phyloP scores from a whole-genome alignment of 30 jellyfish, hydroid and myxozoan species.

The Aurelia sp. region DNA sequence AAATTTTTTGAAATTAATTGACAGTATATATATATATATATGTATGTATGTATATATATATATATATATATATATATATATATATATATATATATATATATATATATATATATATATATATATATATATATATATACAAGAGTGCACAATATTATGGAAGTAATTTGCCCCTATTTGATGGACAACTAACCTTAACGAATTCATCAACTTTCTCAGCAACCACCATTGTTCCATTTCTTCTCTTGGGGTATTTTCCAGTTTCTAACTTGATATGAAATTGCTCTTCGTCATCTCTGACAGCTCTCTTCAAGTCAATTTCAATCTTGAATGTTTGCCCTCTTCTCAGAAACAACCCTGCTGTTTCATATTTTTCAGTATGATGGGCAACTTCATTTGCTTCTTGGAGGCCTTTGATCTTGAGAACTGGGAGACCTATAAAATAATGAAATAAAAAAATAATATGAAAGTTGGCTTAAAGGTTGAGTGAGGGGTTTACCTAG shows the following conservation, averaged over 20 bases:
- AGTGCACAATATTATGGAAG: no score
- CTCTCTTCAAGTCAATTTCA: constrained; percentile 33
- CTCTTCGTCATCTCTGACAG: constrained; percentile 40
- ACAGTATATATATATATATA: no score
- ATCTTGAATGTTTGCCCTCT: constrained; percentile 74
- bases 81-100: no score
- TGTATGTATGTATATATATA: no score
- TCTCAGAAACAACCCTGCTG: constrained; percentile 64
- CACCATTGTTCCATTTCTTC: constrained; percentile 62
- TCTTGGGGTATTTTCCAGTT: constrained; percentile 73
- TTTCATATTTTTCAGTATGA: constrained; percentile 64
- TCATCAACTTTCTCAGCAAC: constrained; percentile 35
- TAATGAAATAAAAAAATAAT: neutral
- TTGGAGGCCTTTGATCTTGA: constrained; percentile 39
- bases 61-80: no score
- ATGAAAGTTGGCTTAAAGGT: no score
- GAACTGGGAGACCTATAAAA: constrained; percentile 53
- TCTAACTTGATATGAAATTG: constrained; percentile 38
- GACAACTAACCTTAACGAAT: constrained; percentile 41
- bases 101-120: no score
- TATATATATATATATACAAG: no score
- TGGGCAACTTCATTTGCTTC: constrained; percentile 54
- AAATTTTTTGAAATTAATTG: no score
- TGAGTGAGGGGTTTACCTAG: no score
- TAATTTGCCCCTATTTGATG: no score